phyloP scores from a whole-genome alignment of 2,888 invertebrate genomes.

The Agrochola lychnidis region DNA sequence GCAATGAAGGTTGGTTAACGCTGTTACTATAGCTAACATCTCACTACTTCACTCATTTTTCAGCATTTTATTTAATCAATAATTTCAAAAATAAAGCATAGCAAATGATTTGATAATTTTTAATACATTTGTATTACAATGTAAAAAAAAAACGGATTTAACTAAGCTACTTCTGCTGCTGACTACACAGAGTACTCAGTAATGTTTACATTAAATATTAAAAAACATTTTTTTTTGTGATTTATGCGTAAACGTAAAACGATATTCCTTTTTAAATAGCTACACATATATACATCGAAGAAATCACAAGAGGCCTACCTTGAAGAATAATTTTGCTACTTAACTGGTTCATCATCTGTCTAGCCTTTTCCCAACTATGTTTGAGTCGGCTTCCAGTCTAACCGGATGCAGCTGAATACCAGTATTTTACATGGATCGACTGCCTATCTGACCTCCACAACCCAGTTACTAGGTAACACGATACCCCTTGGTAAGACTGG shows the following conservation, averaged over 20 bases:
- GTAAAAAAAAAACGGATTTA: not conserved
- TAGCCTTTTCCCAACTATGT: no score
- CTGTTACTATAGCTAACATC: not conserved
- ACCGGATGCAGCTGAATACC: no score
- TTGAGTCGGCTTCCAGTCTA: no score
- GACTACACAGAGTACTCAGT: not conserved
- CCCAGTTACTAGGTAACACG: no score
- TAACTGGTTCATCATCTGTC: not conserved
- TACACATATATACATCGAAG: not conserved
- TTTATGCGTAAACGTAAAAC: not conserved
- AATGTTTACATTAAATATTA: not conserved
- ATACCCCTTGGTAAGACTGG: no score
- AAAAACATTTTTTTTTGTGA: not conserved
- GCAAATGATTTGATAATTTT: not conserved
- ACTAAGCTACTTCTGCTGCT: not conserved
- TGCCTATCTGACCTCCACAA: no score
- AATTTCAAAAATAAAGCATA: not conserved
- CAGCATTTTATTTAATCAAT: not conserved
- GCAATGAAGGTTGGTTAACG: not conserved
- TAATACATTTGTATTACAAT: not conserved
- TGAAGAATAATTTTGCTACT: conserved; percentile 21
- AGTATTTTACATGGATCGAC: no score
- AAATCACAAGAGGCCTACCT: conserved; percentile 11
- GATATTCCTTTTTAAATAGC: not conserved
- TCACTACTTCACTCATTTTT: not conserved